phyloP scores from a whole-genome alignment of 2,113 vertebrate genomes.

The Tylochromis polylepis region DNA sequence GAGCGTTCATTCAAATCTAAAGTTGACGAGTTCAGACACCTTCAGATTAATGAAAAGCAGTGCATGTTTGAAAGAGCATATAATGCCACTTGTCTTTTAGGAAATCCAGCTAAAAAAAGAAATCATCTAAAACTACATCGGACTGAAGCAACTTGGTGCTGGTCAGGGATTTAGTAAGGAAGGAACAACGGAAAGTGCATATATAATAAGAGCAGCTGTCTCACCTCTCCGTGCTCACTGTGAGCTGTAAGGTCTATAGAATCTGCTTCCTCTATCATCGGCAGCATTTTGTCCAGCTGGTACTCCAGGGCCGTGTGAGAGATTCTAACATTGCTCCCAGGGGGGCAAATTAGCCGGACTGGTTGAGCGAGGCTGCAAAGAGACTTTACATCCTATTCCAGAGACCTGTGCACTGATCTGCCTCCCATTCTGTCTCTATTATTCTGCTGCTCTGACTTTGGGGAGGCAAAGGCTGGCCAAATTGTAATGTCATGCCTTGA shows the following conservation, averaged over 20 bases:
- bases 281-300: constrained; percentile 34
- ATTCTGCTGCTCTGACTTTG: neutral
- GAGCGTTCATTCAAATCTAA: neutral
- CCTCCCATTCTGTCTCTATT: neutral
- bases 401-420: neutral
- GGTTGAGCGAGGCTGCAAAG: neutral
- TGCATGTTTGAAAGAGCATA: neutral
- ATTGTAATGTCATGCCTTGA: constrained; percentile 8
- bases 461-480: neutral
- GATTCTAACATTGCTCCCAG: neutral
- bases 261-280: neutral
- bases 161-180: neutral
- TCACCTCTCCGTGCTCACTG: neutral
- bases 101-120: neutral
- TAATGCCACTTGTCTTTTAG: neutral
- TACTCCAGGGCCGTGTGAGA: neutral
- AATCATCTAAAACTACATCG: neutral
- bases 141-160: neutral
- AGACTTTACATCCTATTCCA: neutral
- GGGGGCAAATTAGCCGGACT: neutral
- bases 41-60: neutral
- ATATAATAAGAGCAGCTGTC: neutral
- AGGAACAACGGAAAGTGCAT: neutral
- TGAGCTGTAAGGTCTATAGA: neutral
- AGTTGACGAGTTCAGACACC: neutral